Evolutionary conservation across 2,888 invertebrate species (phyloP).

Genomic region (Nematopogon swammerdamellus): DNA sequence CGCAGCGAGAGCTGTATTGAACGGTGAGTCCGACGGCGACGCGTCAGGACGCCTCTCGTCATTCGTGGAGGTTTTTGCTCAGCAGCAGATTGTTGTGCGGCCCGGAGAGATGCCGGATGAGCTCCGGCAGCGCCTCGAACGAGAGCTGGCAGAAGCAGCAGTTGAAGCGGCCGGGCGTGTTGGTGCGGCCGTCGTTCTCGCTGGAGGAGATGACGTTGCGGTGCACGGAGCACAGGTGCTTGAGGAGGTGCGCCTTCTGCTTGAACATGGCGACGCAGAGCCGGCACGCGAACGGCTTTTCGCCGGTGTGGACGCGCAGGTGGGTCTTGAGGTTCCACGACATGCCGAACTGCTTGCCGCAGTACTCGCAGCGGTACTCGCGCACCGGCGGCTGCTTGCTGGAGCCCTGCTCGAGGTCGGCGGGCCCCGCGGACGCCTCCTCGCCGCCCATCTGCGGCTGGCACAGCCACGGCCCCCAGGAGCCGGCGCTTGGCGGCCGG

Average conservation of each 20-base stretch:
- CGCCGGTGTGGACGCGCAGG: slow-evolving; percentile 82
- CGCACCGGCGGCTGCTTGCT: slow-evolving; percentile 66
- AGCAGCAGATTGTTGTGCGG: slow-evolving; percentile 85
- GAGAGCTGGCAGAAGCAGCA: slow-evolving; percentile 86
- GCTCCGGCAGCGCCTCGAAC: slow-evolving; percentile 82
- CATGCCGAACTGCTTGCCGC: slow-evolving; percentile 90
- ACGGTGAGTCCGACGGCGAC: slow-evolving; percentile 41
- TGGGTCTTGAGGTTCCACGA: slow-evolving; percentile 91
- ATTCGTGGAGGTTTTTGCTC: slow-evolving; percentile 83
- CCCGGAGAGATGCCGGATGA: slow-evolving; percentile 82
- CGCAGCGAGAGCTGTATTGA: slow-evolving; percentile 34
- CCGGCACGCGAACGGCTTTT: slow-evolving; percentile 86
- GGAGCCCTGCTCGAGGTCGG: slow-evolving; percentile 51
- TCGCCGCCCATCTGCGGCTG: slow-evolving; percentile 61
- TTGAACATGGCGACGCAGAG: slow-evolving; percentile 90
- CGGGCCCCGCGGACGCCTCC: slow-evolving; percentile 34
- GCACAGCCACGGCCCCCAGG: slow-evolving; percentile 67
- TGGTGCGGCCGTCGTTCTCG: slow-evolving; percentile 65
- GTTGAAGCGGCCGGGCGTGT: slow-evolving; percentile 67
- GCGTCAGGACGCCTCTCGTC: slow-evolving; percentile 41
- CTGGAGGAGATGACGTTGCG: slow-evolving; percentile 83
- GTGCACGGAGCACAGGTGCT: slow-evolving; percentile 87
- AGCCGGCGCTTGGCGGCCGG: slow-evolving; percentile 69
- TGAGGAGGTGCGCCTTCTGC: slow-evolving; percentile 83
- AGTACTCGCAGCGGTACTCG: slow-evolving; percentile 85